phyloP scores from a whole-genome alignment of 2,888 invertebrate genomes.

The Acanthosepion lycidas region DNA sequence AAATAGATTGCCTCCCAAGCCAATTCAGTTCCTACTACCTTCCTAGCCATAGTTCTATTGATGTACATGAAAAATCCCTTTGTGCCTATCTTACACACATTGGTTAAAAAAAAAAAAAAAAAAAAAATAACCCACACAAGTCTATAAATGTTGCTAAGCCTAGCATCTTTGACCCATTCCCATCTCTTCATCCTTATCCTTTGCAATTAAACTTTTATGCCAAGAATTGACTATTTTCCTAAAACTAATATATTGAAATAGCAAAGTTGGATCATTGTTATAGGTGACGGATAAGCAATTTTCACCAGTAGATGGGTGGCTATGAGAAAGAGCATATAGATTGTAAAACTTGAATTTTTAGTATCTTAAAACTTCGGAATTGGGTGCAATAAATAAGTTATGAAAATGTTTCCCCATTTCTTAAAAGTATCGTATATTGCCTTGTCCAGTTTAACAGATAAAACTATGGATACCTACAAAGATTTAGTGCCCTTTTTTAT shows the following conservation, averaged over 20 bases:
- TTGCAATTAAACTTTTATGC: neutral
- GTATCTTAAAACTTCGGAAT: neutral
- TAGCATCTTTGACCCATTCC: neutral
- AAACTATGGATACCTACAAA: neutral
- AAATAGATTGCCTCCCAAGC: slow-evolving; percentile 22
- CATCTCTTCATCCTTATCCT: neutral
- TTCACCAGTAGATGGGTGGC: neutral
- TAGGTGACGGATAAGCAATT: neutral
- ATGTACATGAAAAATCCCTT: neutral
- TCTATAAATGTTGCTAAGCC: neutral
- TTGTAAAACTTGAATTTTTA: too few relatives aligned
- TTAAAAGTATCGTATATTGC: neutral
- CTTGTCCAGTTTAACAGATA: neutral
- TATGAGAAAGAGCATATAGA: neutral
- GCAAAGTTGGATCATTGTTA: neutral
- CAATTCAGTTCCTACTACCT: slow-evolving; percentile 33
- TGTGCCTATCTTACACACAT: neutral
- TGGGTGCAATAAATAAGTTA: neutral
- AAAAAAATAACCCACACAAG: neutral
- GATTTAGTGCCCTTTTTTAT: neutral
- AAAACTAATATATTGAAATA: too few relatives aligned
- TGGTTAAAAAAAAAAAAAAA: neutral
- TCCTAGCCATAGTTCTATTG: neutral
- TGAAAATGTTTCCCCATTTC: too few relatives aligned
- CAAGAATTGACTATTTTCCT: too few relatives aligned